These are phyloP conservation scores for Nasonia oneida DNA, from an alignment of 2,888 invertebrate species.

Conservation along the genomic window DNA sequence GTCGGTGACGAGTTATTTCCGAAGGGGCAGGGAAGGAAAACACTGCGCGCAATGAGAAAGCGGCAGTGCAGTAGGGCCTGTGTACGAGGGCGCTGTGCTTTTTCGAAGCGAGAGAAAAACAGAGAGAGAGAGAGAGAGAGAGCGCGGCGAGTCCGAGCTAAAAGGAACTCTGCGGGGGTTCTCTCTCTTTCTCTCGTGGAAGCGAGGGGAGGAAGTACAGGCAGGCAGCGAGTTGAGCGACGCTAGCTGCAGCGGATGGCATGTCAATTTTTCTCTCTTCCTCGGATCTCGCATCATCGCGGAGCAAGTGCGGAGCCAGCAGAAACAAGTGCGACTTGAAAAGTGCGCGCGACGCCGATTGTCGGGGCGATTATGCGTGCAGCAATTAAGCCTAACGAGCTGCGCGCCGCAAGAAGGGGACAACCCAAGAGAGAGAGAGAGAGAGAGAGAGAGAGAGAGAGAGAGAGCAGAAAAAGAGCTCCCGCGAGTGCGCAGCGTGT, in stretches of 20 bases:
- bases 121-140: not conserved
- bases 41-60: conserved; percentile 13
- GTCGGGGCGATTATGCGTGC: conserved; percentile 41
- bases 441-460: not conserved
- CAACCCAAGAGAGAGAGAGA: not conserved
- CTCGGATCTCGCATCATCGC: not conserved
- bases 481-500: not conserved
- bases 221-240: conserved; percentile 26
- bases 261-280: conserved; percentile 33
- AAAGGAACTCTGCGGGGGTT: conserved; percentile 49
- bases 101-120: conserved; percentile 46
- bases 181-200: not conserved
- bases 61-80: conserved; percentile 4
- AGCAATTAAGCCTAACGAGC: conserved; percentile 57
- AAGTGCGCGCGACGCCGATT: conserved; percentile 10
- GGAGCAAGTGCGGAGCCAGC: not conserved
- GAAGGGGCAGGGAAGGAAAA: conserved; percentile 7
- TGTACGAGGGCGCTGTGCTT: conserved; percentile 35
- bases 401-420: conserved; percentile 20
- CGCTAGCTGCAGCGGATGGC: conserved; percentile 18
- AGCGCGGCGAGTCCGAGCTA: conserved; percentile 16
- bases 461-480: not conserved
- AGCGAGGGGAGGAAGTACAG: conserved; percentile 9
- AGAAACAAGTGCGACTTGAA: not conserved
- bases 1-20: conserved; percentile 7